Evolutionary conservation across 2,888 invertebrate genomes (phyloP).

Genomic region (Abrostola tripartita): DNA sequence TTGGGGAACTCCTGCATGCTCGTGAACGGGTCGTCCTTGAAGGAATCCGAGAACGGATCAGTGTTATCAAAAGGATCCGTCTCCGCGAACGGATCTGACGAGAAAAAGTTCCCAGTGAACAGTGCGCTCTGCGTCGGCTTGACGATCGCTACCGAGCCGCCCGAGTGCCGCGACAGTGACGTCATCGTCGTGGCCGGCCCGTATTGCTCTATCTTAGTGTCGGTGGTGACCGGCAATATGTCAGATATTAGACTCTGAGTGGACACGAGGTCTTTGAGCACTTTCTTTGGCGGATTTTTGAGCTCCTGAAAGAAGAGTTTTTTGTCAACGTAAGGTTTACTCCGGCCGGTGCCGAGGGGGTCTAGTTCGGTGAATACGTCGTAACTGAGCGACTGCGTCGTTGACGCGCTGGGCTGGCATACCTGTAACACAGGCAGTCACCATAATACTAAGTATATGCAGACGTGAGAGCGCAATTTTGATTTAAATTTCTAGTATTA

Average conservation of each 20-base stretch:
- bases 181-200: constrained; percentile 83
- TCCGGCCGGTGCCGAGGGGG: constrained; percentile 96
- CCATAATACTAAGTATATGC: constrained; percentile 71
- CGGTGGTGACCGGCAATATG: constrained; percentile 72
- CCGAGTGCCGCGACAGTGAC: constrained; percentile 83
- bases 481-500: constrained; percentile 37
- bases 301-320: constrained; percentile 98
- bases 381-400: constrained; percentile 84
- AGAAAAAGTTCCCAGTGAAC: constrained; percentile 78
- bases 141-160: constrained; percentile 83
- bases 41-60: constrained; percentile 90
- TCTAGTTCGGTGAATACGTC: constrained; percentile 98
- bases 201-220: constrained; percentile 72
- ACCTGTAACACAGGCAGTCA: constrained; percentile 83
- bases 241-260: constrained; percentile 78
- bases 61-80: constrained; percentile 92
- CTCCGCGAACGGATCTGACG: constrained; percentile 90
- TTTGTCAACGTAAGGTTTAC: constrained; percentile 97
- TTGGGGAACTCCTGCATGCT: constrained; percentile 80
- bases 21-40: constrained; percentile 89
- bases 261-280: constrained; percentile 94
- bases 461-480: constrained; percentile 55
- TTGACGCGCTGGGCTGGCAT: constrained; percentile 76
- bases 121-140: constrained; percentile 68
- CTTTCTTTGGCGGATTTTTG: constrained; percentile 97